phyloP scores from a whole-genome alignment of 2,797 vertebrate genomes.

The Rachycentron canadum region DNA sequence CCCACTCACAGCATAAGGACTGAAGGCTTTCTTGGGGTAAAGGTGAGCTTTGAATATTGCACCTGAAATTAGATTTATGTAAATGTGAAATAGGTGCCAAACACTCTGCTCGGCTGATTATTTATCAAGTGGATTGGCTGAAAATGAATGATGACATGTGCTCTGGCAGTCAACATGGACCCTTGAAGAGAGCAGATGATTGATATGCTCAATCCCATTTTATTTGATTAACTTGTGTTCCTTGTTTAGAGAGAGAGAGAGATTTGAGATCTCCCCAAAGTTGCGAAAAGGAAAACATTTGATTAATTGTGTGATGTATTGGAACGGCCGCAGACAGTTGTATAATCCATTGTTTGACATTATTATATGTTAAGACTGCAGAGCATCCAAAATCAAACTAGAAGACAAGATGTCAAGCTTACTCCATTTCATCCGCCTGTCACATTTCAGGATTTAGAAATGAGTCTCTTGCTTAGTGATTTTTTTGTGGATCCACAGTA shows the following conservation, averaged over 20 bases:
- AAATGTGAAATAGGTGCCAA: constrained; percentile 75
- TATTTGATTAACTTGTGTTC: constrained; percentile 79
- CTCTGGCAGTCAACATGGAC: constrained; percentile 49
- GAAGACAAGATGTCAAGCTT: constrained; percentile 28
- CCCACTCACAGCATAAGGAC: constrained; percentile 54
- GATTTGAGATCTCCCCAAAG: constrained; percentile 43
- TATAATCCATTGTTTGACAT: constrained; percentile 42
- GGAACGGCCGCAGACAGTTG: constrained; percentile 28
- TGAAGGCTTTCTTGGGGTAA: constrained; percentile 55
- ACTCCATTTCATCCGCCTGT: constrained; percentile 14
- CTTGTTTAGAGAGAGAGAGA: constrained; percentile 44
- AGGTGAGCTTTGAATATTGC: constrained; percentile 78
- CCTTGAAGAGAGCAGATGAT: constrained; percentile 71
- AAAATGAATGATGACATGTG: constrained; percentile 77
- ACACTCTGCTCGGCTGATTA: constrained; percentile 71
- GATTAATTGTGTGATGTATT: constrained; percentile 48
- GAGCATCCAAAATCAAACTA: constrained; percentile 12
- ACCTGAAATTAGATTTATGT: constrained; percentile 81
- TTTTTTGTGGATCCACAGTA: constrained; percentile 5
- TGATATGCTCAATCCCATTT: constrained; percentile 77
- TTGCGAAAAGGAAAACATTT: constrained; percentile 36
- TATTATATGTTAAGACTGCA: constrained; percentile 29
- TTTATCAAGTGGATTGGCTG: constrained; percentile 79
- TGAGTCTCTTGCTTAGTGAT: background rate
- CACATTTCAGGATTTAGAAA: constrained; percentile 6